phyloP scores from a whole-genome alignment of 2,797 vertebrate genomes.

The Lutra lutra region DNA sequence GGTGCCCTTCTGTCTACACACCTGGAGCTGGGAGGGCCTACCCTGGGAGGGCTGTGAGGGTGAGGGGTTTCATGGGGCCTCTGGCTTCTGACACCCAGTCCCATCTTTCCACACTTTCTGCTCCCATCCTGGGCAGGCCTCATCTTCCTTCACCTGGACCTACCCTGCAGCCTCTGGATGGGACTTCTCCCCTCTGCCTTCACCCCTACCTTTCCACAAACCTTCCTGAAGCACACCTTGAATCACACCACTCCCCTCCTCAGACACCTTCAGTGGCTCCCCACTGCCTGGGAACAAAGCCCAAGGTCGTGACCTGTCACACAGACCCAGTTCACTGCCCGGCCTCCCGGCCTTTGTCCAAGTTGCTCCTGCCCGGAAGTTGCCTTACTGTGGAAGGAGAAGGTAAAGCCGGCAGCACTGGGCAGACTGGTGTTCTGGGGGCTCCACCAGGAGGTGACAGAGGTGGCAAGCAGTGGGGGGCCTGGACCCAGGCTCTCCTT shows the following conservation, averaged over 20 bases:
- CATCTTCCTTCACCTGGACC: background rate
- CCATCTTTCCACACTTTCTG: background rate
- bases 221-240: background rate
- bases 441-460: slow-evolving; percentile 72
- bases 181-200: background rate
- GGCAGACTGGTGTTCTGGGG: slow-evolving; percentile 81
- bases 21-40: no score
- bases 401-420: slow-evolving; percentile 5
- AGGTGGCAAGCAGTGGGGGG: slow-evolving; percentile 60
- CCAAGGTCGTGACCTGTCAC: fast-evolving
- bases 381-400: slow-evolving; percentile 77
- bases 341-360: background rate
- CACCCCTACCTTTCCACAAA: background rate
- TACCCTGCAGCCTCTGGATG: background rate
- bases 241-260: background rate
- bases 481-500: fast-evolving
- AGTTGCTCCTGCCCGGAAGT: background rate
- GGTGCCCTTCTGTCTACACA: background rate
- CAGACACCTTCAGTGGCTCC: background rate
- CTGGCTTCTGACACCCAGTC: background rate
- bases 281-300: background rate
- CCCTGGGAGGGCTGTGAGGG: no score
- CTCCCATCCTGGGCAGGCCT: background rate
- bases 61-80: fast-evolving
- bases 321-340: background rate